Evolutionary conservation across 2,888 invertebrate species (phyloP), one percentile per base, ranked within the genome.

Genomic region (Caenorhabditis becei): DNA sequence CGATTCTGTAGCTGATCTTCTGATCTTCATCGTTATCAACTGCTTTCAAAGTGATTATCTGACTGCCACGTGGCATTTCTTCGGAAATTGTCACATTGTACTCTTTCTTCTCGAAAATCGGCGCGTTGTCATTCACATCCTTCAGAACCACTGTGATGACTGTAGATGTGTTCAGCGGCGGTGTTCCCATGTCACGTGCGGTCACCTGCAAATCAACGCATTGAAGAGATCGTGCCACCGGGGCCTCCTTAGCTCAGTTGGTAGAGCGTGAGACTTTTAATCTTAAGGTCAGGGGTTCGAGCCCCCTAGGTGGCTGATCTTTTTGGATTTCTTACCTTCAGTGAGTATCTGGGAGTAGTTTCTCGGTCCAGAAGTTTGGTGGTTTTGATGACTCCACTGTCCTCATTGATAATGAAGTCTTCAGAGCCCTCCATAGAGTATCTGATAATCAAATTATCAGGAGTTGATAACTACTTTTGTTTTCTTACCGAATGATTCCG

Each of bases 361-460:
- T 99, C 99, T 35, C 98, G 93, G 91, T 99, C 99, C 77, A 99
- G 91, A 0, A 94, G 94, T 91, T 96, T 95, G 80, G 95, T 95
- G 0, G 96, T 97, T 71, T 97, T 93, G 16, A 99, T 94, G 0
- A 96, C 95, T 0, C 98, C 98, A 0, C 96, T 96, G 0, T 95
- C 95, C 0, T 95, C 94, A 92, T 98, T 97, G 18, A 98, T 94
- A 0, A 95, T 94, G 91, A 98, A 98, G 0, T 96, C 86, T 51
- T 81, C 83, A 0, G 83, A 91, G 90, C 78, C 90, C 91, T 67
- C 89, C 32, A 87, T 28, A 1, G 83, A 79, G 49, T 83, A 85
- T 58, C 80, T 79, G 53, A 16, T 65, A 28, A 59, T 28, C 4
- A n/a, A 49, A 44, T 35, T 10, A 49, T 41, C 1, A 0, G 35